A percentile compares a stretch with the other conserved stretches of the same genome.
Evolutionary conservation across 92 coral and sea anemone species (phyloP).

Genomic region (Nematostella vectensis): DNA sequence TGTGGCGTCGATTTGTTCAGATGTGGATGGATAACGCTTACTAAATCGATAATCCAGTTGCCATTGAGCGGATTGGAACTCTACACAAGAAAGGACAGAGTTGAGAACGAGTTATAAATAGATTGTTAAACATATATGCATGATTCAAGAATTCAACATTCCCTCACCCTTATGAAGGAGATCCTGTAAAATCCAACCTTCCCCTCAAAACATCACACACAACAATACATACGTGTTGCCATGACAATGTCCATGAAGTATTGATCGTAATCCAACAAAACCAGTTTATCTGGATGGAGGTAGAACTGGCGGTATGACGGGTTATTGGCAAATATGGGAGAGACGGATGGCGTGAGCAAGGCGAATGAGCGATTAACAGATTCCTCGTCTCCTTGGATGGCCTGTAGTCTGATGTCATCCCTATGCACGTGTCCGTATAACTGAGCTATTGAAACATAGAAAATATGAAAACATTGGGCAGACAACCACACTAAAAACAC

Average conservation of each 20-base stretch:
- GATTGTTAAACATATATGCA: too few relatives aligned
- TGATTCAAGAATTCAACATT: too few relatives aligned
- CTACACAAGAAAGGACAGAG: slow-evolving; percentile 16
- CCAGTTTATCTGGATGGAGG: slow-evolving; percentile 42
- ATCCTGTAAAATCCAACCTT: too few relatives aligned
- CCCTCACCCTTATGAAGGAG: too few relatives aligned
- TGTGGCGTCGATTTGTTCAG: slow-evolving; percentile 46
- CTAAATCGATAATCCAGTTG: slow-evolving; percentile 64
- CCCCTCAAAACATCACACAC: too few relatives aligned
- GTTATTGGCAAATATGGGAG: slow-evolving; percentile 74
- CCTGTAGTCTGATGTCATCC: slow-evolving; percentile 73
- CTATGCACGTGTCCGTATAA: slow-evolving; percentile 84
- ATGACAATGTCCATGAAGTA: slow-evolving; percentile 83
- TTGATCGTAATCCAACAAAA: slow-evolving; percentile 74
- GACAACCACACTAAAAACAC: too few relatives aligned
- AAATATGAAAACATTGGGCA: background rate
- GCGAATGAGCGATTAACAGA: slow-evolving; percentile 35
- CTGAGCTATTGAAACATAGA: slow-evolving; percentile 41
- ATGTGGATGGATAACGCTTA: slow-evolving; percentile 54
- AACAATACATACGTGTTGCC: slow-evolving; percentile 69
- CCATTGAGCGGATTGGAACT: slow-evolving; percentile 55
- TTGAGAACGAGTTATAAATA: too few relatives aligned
- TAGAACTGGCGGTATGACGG: slow-evolving; percentile 75
- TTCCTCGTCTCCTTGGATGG: slow-evolving; percentile 14
- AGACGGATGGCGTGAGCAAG: slow-evolving; percentile 61